phyloP scores from a whole-genome alignment of 2,113 vertebrate species.

The Leptobrachium leishanense region DNA sequence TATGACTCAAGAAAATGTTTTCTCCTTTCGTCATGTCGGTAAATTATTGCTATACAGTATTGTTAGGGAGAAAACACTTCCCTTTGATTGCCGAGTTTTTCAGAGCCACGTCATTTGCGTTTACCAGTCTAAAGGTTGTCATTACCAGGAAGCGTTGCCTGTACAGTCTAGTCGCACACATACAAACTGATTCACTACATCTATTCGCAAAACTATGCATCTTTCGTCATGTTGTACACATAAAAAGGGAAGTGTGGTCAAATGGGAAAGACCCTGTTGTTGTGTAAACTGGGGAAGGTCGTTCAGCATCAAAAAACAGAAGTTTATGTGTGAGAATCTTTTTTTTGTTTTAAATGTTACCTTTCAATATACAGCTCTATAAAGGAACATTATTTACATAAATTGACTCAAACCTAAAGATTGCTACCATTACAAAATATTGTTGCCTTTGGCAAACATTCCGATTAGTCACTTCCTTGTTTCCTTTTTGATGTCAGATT shows the following conservation, averaged over 20 bases:
- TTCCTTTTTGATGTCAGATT: too few relatives aligned
- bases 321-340: too few relatives aligned
- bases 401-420: too few relatives aligned
- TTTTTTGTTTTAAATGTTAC: too few relatives aligned
- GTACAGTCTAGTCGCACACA: not conserved
- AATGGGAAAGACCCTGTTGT: not conserved
- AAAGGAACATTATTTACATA: too few relatives aligned
- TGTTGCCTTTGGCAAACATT: too few relatives aligned
- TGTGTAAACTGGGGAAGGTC: not conserved
- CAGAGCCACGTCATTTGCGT: constrained; percentile 7
- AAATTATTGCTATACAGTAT: not conserved
- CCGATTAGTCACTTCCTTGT: too few relatives aligned
- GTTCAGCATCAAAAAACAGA: not conserved
- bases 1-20: not conserved
- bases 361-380: too few relatives aligned
- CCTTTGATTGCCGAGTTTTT: constrained; percentile 17
- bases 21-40: not conserved
- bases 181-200: not conserved
- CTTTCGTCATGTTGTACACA: not conserved
- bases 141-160: constrained; percentile 11
- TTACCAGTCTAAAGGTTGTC: not conserved
- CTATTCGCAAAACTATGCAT: not conserved
- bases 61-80: not conserved
- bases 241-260: not conserved
- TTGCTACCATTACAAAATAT: too few relatives aligned